Conservation (phyloP, 2,797 vertebrate genomes). For the Megalops cyprinoides region DNA sequence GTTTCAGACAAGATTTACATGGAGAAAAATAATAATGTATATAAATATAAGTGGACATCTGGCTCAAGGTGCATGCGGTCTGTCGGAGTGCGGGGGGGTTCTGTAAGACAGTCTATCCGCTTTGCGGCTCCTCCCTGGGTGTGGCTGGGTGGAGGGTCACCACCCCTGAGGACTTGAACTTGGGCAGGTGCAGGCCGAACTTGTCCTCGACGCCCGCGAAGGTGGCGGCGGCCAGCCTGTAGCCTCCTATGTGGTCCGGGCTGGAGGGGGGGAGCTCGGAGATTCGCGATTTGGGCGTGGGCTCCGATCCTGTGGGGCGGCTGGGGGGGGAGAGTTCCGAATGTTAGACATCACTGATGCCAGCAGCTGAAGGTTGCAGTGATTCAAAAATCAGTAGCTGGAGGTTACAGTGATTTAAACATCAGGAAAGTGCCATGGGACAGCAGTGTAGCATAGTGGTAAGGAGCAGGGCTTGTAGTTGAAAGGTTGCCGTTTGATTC, state of each 20-base stretch:
- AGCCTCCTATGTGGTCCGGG: conserved; percentile 88
- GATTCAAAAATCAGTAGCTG: too few species aligned
- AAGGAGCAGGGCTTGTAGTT: too few species aligned
- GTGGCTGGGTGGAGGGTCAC: conserved; percentile 57
- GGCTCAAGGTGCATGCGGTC: not conserved
- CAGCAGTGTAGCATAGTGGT: too few species aligned
- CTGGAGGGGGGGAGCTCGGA: conserved; percentile 82
- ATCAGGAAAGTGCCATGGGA: too few species aligned
- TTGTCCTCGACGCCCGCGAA: conserved; percentile 94
- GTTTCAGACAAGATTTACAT: too few species aligned
- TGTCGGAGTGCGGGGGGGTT: not conserved
- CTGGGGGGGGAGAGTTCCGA: conserved; percentile 63
- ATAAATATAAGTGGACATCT: not conserved
- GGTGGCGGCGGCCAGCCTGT: conserved; percentile 86
- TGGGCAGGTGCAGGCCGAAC: conserved; percentile 92
- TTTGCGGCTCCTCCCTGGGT: conserved; percentile 56
- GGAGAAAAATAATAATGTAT: conserved; percentile 45
- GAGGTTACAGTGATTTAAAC: too few species aligned
- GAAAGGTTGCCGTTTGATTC: too few species aligned
- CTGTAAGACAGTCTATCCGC: conserved; percentile 54
- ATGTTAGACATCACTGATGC: too few species aligned
- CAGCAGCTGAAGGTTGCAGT: too few species aligned
- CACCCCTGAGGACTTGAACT: conserved; percentile 78
- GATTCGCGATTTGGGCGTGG: conserved; percentile 75
- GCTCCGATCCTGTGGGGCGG: conserved; percentile 81